A percentile compares a stretch with the other conserved stretches of the same genome.
Evolutionary conservation across 2,113 vertebrate genomes (phyloP).

Genomic region (Megaceryle torquata): DNA sequence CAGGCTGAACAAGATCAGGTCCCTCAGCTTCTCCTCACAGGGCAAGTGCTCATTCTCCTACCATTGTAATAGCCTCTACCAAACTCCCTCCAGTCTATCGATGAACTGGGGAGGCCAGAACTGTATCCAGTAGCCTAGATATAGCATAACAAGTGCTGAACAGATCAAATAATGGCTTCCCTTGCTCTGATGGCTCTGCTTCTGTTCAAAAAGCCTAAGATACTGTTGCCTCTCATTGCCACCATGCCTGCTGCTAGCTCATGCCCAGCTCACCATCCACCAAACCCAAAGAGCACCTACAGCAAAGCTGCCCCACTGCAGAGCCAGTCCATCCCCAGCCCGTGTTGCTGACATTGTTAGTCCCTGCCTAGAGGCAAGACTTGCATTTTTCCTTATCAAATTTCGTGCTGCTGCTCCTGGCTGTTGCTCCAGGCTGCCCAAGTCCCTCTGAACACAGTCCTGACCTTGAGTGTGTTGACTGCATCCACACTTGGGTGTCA

Average conservation of each 20-base stretch:
- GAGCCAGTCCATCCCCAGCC: not conserved
- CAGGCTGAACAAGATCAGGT: not conserved
- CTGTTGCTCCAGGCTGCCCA: not conserved
- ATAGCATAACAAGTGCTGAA: not conserved
- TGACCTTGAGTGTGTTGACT: not conserved
- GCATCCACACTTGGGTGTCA: not conserved
- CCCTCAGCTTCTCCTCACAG: not conserved
- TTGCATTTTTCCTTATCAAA: not conserved
- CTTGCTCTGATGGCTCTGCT: not conserved
- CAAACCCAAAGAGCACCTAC: not conserved
- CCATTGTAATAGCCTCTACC: not conserved
- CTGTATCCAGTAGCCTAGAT: not conserved
- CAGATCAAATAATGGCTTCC: not conserved
- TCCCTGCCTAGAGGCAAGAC: not conserved
- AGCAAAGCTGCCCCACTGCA: not conserved
- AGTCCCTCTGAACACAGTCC: accelerated
- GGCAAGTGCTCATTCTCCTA: not conserved
- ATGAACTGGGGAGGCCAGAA: not conserved
- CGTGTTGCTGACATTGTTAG: not conserved
- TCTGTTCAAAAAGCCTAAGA: not conserved
- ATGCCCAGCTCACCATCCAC: not conserved
- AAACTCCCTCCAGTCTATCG: not conserved
- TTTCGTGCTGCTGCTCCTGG: not conserved
- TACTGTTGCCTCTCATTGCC: not conserved
- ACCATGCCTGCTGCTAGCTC: not conserved